These are phyloP conservation scores for Scaptomyza cyrtandrae DNA, from an alignment of 2,888 invertebrate species.

Conservation along the genomic window DNA sequence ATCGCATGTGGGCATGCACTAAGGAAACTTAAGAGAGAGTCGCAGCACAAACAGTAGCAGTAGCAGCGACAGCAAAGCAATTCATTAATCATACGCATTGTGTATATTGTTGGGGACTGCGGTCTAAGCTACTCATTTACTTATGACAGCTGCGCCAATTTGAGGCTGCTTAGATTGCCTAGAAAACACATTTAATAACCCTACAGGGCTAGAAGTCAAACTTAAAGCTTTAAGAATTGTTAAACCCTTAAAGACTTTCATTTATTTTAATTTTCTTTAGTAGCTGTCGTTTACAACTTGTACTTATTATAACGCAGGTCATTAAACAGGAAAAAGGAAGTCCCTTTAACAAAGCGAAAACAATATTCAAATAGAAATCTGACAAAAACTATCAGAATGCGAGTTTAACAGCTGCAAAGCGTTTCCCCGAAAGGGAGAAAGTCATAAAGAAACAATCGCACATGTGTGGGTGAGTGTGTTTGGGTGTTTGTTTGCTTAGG, in stretches of 20 bases:
- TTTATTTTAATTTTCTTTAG: not conserved
- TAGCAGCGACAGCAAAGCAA: constrained; percentile 26
- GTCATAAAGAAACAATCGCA: constrained; percentile 58
- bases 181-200: not conserved
- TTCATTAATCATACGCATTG: constrained; percentile 56
- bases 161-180: not conserved
- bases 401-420: constrained; percentile 55
- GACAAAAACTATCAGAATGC: constrained; percentile 22
- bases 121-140: constrained; percentile 15
- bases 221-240: no score
- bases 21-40: constrained; percentile 14
- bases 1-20: constrained; percentile 24
- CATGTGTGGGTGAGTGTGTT: constrained; percentile 3
- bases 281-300: not conserved
- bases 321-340: constrained; percentile 24
- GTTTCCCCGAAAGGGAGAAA: constrained; percentile 9
- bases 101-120: constrained; percentile 1
- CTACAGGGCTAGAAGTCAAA: no score
- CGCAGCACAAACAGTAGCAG: not conserved
- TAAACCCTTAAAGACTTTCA: not conserved
- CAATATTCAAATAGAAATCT: constrained; percentile 20
- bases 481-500: constrained; percentile 13
- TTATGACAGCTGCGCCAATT: constrained; percentile 5
- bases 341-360: constrained; percentile 14
- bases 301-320: constrained; percentile 15